Evolutionary conservation across 2,888 invertebrate genomes (phyloP).

Genomic region (Auanema freiburgensis): DNA sequence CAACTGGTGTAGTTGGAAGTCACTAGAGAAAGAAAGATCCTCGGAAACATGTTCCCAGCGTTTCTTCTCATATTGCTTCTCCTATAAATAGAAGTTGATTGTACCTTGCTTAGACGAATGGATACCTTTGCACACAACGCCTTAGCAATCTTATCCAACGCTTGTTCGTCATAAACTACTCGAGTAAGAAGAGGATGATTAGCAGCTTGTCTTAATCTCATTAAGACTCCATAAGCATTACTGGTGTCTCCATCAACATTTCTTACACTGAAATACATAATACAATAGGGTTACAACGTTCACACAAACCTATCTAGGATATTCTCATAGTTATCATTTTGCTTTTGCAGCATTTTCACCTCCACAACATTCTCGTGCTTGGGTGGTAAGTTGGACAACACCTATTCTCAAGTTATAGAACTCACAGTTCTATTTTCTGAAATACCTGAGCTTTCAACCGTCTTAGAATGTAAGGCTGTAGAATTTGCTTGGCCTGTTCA

Average conservation of each 20-base stretch:
- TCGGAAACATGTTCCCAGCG: conserved; percentile 74
- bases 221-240: conserved; percentile 72
- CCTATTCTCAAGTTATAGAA: conserved; percentile 25
- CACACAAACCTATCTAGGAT: conserved; percentile 30
- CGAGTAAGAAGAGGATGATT: conserved; percentile 88
- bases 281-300: no score
- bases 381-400: conserved; percentile 75
- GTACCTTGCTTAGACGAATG: background rate
- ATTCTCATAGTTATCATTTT: conserved; percentile 75
- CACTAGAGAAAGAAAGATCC: conserved; percentile 83
- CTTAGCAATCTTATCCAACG: conserved; percentile 74
- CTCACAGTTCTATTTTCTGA: background rate
- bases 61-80: conserved; percentile 64
- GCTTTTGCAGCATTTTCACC: conserved; percentile 76
- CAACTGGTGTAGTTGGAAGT: conserved; percentile 72
- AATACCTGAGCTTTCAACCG: conserved; percentile 74
- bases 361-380: conserved; percentile 77
- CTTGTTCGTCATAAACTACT: conserved; percentile 72
- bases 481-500: conserved; percentile 87
- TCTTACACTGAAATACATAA: conserved; percentile 14
- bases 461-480: conserved; percentile 90
- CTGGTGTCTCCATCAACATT: conserved; percentile 17
- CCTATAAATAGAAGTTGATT: conserved; percentile 13
- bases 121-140: conserved; percentile 34
- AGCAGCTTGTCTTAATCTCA: conserved; percentile 85